Evolutionary conservation across 2,113 vertebrate genomes (phyloP), one percentile per base, ranked within the genome.

Genomic region (Oreotrochilus melanogaster): DNA sequence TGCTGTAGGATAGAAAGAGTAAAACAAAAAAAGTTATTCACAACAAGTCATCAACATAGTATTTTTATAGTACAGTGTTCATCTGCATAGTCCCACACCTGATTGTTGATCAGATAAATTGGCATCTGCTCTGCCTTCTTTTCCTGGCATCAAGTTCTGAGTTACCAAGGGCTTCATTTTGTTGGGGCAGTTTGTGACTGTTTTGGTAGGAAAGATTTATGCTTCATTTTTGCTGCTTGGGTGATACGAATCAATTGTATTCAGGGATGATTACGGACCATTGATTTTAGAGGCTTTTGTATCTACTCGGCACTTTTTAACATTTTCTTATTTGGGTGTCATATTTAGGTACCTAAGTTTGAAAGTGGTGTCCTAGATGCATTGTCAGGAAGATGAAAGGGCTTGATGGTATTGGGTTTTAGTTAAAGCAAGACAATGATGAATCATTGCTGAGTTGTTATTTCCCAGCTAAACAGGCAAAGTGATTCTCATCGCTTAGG

Each of bases 231-330:
- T 19, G 25, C 65, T 54, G 13, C 74, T 82, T 51, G 12, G 70
- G 45, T 91, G 79, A 69, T 87, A 35, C 72, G 73, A 92, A 85
- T 91, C 93, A 91, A 18, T 97, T 89, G 57, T 65, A 50, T 92
- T 94, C 45, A 54, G 74, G 78, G 54, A 66, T 92, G 84, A 92
- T 87, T 79, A 85, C 58, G 76, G 50, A 57, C 50, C 88, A 89
- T 85, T 95, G 94, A 75, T 96, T 97, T 94, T 75, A 95, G 82
- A 87, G 62, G 37, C 19, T 25, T 89, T 94, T 82, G 27, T 69
- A 65, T 71, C 45, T 94, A 33, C 62, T 85, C 81, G 93, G 91
- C 87, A 90, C 62, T 78, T 93, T 84, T 42, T 42, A 81, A 18
- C 25, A 54, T 31, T 76, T 24, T 78, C 35, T 69, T 84, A 42